Evolutionary conservation across 2,888 invertebrate genomes (phyloP).

Genomic region (Cantharis rufa): DNA sequence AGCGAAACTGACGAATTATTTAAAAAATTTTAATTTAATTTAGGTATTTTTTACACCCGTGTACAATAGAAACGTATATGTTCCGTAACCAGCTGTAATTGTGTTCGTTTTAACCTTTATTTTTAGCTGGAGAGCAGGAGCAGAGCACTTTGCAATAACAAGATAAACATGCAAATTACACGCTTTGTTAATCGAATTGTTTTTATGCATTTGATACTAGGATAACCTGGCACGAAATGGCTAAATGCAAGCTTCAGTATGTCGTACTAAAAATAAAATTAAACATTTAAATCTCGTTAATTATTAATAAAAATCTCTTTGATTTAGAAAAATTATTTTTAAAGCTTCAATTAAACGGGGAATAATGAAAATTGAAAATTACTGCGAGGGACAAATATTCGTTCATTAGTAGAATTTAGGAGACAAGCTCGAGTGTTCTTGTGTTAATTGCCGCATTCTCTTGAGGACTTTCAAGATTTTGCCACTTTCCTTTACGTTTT

Average conservation of each 20-base stretch:
- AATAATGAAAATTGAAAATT: not conserved
- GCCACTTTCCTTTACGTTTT: conserved; percentile 15
- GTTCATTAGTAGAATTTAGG: conserved; percentile 11
- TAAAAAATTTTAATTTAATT: not conserved
- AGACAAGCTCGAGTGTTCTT: conserved; percentile 41
- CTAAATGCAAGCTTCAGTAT: not conserved
- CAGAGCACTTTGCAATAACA: not conserved
- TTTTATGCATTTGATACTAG: conserved; percentile 13
- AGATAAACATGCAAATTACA: conserved; percentile 19
- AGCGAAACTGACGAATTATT: not conserved
- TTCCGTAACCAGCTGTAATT: not conserved
- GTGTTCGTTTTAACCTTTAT: not conserved
- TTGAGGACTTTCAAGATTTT: conserved; percentile 34
- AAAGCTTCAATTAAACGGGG: not conserved
- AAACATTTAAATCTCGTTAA: not conserved
- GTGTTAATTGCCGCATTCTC: conserved; percentile 42
- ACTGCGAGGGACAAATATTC: not conserved
- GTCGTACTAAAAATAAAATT: not conserved
- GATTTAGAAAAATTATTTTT: not conserved
- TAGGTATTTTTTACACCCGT: not conserved
- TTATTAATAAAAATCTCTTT: not conserved
- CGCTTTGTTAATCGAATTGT: conserved; percentile 10
- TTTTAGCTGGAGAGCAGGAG: not conserved
- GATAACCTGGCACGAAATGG: conserved; percentile 5
- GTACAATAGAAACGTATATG: not conserved